phyloP scores from a whole-genome alignment of 1,140 invertebrate genomes.

The Triops longicaudatus region DNA sequence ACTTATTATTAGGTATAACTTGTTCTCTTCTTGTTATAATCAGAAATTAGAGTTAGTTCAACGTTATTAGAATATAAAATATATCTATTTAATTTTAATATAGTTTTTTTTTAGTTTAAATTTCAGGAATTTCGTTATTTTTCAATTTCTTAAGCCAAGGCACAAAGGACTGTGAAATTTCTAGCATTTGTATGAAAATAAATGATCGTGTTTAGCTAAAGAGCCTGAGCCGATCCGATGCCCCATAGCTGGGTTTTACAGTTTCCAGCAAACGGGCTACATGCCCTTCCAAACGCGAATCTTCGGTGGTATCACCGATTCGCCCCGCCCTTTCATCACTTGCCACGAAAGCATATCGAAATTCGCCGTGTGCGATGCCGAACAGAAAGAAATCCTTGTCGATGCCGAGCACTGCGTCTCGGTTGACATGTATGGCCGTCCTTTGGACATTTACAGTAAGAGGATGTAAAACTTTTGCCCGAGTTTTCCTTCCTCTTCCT shows the following conservation, averaged over 20 bases:
- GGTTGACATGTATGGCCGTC: constrained; percentile 48
- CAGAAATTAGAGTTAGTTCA: too few relatives aligned
- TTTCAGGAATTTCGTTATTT: too few relatives aligned
- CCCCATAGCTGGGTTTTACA: constrained; percentile 48
- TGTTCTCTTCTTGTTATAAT: not conserved
- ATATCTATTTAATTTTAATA: too few relatives aligned
- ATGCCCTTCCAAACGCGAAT: constrained; percentile 46
- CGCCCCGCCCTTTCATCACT: constrained; percentile 45
- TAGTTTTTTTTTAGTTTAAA: too few relatives aligned
- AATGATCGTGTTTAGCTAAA: constrained; percentile 38
- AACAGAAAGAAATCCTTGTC: constrained; percentile 46
- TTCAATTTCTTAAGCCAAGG: too few relatives aligned
- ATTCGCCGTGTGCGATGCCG: constrained; percentile 43
- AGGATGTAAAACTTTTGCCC: not conserved
- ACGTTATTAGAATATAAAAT: too few relatives aligned
- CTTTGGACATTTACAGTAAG: constrained; percentile 45
- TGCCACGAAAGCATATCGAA: constrained; percentile 47
- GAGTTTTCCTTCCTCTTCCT: not conserved
- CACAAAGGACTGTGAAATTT: too few relatives aligned
- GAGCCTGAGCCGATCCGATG: constrained; percentile 48
- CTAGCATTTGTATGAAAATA: not conserved
- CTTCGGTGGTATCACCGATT: constrained; percentile 48
- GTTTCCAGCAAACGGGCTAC: constrained; percentile 42
- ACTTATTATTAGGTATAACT: constrained; percentile 60
- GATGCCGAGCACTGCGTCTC: constrained; percentile 51